A percentile compares a stretch with the other conserved stretches of the same genome.
Conservation (phyloP, 2,888 invertebrate genomes). For the Cantharis lateralis region DNA sequence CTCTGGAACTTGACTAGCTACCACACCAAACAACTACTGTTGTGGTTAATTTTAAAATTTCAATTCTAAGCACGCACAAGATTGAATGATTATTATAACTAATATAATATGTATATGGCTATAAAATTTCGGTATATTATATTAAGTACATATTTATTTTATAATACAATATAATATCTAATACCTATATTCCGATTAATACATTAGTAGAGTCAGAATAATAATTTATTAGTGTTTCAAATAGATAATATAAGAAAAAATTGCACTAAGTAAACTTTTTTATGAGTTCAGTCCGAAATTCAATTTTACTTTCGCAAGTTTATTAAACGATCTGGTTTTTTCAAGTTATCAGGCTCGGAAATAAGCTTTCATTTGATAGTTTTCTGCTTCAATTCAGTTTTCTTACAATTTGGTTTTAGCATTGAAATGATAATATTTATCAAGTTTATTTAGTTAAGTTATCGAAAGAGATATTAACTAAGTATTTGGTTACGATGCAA, state of each 20-base stretch:
- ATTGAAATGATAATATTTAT: neutral
- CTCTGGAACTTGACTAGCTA: too few relatives aligned
- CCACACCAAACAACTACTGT: too few relatives aligned
- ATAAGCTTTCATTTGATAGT: neutral
- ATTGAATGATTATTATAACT: too few relatives aligned
- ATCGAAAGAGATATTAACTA: neutral
- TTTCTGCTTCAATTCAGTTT: neutral
- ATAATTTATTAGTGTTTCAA: neutral
- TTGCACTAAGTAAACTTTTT: neutral
- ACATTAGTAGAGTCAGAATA: neutral
- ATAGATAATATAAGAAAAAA: neutral
- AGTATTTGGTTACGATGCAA: neutral
- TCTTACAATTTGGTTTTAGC: neutral
- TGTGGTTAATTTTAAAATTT: too few relatives aligned
- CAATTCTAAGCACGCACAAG: too few relatives aligned
- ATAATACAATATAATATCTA: too few relatives aligned
- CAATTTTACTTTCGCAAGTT: neutral
- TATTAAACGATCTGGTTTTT: neutral
- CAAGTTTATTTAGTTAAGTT: neutral
- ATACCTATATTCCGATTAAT: too few relatives aligned
- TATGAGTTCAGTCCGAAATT: neutral
- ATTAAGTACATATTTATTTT: too few relatives aligned
- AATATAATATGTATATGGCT: too few relatives aligned
- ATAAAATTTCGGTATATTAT: too few relatives aligned
- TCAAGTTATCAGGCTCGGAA: neutral